These are phyloP conservation scores for Drosophila busckii DNA, from an alignment of 1,140 invertebrate genomes.

Conservation along the genomic window DNA sequence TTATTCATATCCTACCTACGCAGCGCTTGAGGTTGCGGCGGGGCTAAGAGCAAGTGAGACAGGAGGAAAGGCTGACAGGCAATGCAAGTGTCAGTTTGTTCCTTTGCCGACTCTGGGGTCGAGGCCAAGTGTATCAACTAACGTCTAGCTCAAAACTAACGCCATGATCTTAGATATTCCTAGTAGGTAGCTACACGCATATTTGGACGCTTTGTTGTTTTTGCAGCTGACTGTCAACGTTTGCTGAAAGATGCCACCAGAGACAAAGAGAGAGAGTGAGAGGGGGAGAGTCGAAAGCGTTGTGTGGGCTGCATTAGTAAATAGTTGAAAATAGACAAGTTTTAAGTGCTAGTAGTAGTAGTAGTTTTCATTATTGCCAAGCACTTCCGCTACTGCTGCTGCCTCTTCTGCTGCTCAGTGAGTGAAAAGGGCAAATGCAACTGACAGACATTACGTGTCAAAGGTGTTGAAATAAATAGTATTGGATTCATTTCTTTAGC, in stretches of 20 bases:
- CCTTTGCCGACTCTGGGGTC: conserved; percentile 2
- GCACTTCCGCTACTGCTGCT: conserved; percentile 38
- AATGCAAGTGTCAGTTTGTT: conserved; percentile 30
- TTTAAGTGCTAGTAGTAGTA: conserved; percentile 40
- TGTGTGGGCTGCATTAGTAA: conserved; percentile 56
- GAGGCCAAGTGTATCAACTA: conserved; percentile 11
- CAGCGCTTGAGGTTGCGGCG: conserved; percentile 2
- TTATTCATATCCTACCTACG: conserved; percentile 6
- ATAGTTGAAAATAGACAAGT: conserved; percentile 27
- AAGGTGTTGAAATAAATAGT: conserved; percentile 34
- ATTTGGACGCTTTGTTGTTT: conserved; percentile 18
- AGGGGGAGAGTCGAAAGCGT: not conserved
- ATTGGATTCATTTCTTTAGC: conserved; percentile 7
- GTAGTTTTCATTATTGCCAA: conserved; percentile 9
- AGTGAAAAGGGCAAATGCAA: conserved; percentile 22
- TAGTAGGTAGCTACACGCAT: too few species aligned
- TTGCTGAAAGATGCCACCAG: conserved; percentile 16
- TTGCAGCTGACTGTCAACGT: conserved; percentile 18
- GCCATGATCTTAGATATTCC: too few species aligned
- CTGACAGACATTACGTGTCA: conserved; percentile 20
- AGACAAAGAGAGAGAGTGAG: too few species aligned
- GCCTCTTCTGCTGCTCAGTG: too few species aligned
- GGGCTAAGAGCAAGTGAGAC: not conserved
- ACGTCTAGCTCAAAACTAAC: too few species aligned
- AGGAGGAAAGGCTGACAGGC: not conserved